Percentiles rank a stretch among this genome's conserved stretches.
phyloP scores from a whole-genome alignment of 2,113 vertebrate genomes.

The Cairina moschata region DNA sequence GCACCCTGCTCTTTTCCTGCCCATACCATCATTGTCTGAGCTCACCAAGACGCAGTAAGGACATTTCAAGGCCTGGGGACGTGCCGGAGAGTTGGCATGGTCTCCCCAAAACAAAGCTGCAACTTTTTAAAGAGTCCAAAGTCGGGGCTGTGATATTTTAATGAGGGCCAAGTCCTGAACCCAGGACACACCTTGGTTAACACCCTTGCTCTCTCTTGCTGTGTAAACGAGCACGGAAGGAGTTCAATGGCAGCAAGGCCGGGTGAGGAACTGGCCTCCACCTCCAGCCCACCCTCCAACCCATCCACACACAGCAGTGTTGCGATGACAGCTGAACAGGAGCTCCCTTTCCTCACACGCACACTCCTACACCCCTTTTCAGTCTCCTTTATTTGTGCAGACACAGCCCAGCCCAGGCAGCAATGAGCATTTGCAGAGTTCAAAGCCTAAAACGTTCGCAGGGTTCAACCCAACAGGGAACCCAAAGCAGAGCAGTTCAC shows the following conservation, averaged over 20 bases:
- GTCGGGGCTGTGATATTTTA: neutral
- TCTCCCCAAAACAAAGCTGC: neutral
- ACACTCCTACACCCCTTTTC: neutral
- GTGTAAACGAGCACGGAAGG: neutral
- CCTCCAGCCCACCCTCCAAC: neutral
- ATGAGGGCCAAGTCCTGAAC: neutral
- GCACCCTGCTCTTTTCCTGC: neutral
- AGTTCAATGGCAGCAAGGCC: neutral
- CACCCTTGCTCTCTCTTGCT: neutral
- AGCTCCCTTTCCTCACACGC: neutral
- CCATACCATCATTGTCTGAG: neutral
- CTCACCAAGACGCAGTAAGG: neutral
- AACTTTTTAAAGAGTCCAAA: neutral
- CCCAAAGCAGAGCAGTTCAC: neutral
- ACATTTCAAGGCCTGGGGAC: neutral
- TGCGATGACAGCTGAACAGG: neutral
- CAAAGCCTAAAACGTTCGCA: neutral
- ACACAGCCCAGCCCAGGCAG: neutral
- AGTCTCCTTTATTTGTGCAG: neutral
- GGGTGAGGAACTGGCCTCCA: neutral
- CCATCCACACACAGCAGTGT: neutral
- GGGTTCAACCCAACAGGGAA: neutral
- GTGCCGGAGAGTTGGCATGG: neutral
- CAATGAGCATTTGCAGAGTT: neutral
- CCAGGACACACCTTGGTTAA: neutral